Percentiles rank a stretch among this genome's conserved stretches.
Evolutionary conservation across 2,797 vertebrate species (phyloP).

Genomic region (Aphelocoma californica): DNA sequence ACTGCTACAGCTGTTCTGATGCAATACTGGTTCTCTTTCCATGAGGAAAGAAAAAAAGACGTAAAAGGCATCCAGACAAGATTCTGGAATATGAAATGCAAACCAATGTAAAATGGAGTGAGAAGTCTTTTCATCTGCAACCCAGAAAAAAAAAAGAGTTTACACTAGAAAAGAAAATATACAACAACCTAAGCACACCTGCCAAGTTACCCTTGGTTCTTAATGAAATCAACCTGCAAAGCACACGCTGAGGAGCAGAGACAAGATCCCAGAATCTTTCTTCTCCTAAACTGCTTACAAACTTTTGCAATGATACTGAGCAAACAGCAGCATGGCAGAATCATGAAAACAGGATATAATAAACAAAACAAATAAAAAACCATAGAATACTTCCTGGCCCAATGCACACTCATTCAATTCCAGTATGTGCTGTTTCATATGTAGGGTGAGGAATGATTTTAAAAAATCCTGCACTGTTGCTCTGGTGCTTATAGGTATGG

Average conservation of each 20-base stretch:
- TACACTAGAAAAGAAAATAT: not conserved
- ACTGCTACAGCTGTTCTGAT: not conserved
- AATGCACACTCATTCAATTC: not conserved
- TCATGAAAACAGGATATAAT: not conserved
- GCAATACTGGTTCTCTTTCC: not conserved
- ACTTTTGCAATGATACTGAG: not conserved
- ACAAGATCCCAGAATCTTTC: not conserved
- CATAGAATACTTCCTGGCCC: not conserved
- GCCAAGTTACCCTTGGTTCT: not conserved
- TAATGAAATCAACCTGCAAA: not conserved
- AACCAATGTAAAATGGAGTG: not conserved
- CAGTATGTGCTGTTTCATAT: not conserved
- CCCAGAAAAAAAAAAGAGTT: not conserved
- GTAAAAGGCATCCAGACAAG: not conserved
- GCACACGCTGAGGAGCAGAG: not conserved
- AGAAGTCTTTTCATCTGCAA: not conserved
- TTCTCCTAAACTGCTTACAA: not conserved
- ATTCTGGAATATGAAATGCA: not conserved
- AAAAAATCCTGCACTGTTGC: not conserved
- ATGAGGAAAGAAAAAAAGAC: not conserved
- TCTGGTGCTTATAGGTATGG: not conserved
- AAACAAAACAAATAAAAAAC: not conserved
- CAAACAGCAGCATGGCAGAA: not conserved
- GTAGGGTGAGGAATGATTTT: not conserved
- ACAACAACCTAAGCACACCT: not conserved